Base-by-base conservation (phyloP, 2,797 vertebrate genomes). In the Hafferia zeledoni region DNA sequence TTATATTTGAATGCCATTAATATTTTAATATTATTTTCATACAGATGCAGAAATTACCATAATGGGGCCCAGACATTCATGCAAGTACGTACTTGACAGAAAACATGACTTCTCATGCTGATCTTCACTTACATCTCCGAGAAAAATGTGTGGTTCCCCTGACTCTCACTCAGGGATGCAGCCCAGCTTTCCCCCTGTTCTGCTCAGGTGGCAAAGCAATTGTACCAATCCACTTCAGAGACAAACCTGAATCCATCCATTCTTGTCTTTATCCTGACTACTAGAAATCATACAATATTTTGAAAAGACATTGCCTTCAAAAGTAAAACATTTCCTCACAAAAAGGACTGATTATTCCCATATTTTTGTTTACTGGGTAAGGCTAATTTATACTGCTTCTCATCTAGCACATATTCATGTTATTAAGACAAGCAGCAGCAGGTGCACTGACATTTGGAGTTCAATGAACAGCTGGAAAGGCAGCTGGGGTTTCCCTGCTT, bases 401-500 rank as follows among this genome's bases (percentile, higher is more conserved):
- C 52, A 75, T 61, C 14, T 50, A 77, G 44, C 30, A 68, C 41
- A 93, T 61, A 90, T 83, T 93, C 47, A 17, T 57, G 64, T 74
- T 37, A 74, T 74, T 81, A 79, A 72, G 83, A 69, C 83, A 95
- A 74, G 12, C 39, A 65, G 44, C 39, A 77, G 61, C 83, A 95
- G 93, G 85, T 94, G 93, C 60, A 72, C 43, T 93, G 64, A 89
- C 76, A 93, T 84, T 88, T 92, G 72, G 57, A 94, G 27, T 17
- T 87, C 50, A 76, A 2, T 67, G 78, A 96, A 63, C 91, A 96
- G 67, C 94, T 94, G 94, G 86, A 72, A 91, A 94, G 16, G 41
- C 92, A 96, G 83, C 87, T 95, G 93, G 69, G n/a, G 6, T 80
- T 92, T 85, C 69, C 76, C 15, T 87, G 24, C 10, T 93, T 71